Evolutionary conservation across 1,140 invertebrate species (phyloP), one percentile per base, ranked within the genome.

Genomic region (Yoshiicerus persimilis): DNA sequence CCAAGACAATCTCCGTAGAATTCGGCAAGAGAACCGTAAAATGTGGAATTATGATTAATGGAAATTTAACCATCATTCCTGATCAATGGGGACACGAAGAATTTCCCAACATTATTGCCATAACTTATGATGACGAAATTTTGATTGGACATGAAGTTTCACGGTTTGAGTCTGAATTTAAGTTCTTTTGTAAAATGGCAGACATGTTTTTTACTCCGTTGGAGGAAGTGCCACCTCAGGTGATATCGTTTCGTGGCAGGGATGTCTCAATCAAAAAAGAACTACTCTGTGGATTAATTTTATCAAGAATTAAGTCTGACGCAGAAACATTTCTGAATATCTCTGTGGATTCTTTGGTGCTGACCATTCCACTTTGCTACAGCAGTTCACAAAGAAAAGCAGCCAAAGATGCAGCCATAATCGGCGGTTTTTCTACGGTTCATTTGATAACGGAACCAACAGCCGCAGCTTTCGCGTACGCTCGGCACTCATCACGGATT

Each of bases 401-500:
- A 16, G 91, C 91, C 16, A 91, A 88, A 84, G 89, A 91, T 84
- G 90, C 91, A n/a, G 91, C 88, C 2, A 47, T 34, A n/a, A 92
- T 92, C 77, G 91, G 91, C 70, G 92, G 92, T 84, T 87, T 93
- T 23, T 93, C 91, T 87, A 92, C 93, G 9, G 80, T 93, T 25
- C 89, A 93, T 86, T 91, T 93, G 9, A 93, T 94, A 77, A 93
- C 92, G 88, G 93, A 91, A 83, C 87, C 90, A 0, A 88, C 94
- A 89, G 92, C 93, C 36, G 93, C 93, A 16, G 91, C 92, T 4
- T 88, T 94, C n/a, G 93, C 93, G 4, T 94, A 94, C 90, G 93
- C 93, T 9, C 9, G n/a, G 13, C 62, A 66, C 9, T 2, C 2
- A 16, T 47, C 41, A 47, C 11, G 41, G 20, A 16, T 47, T 23